These are phyloP conservation scores for Dasypolia templi DNA, from an alignment of 2,888 invertebrate genomes.

Conservation along the genomic window DNA sequence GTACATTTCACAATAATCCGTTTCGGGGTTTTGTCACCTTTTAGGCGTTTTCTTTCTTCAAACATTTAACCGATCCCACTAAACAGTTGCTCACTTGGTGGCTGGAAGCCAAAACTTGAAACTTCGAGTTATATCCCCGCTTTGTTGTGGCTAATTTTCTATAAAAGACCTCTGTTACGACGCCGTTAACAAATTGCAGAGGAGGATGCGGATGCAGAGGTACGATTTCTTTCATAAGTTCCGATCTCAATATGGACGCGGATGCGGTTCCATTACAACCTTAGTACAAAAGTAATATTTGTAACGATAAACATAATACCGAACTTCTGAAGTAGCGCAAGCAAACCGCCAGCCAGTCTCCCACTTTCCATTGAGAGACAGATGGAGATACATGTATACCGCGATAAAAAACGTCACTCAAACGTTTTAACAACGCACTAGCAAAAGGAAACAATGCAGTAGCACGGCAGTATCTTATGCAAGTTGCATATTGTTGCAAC, in stretches of 20 bases:
- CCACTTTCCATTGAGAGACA: slow-evolving; percentile 4
- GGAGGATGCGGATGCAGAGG: not conserved
- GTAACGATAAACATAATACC: not conserved
- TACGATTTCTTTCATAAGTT: not conserved
- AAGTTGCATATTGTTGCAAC: not conserved
- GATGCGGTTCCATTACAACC: not conserved
- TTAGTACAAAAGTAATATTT: not conserved
- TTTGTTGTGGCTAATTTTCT: not conserved
- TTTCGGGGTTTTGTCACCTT: not conserved
- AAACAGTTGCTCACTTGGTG: not conserved
- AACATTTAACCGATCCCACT: not conserved
- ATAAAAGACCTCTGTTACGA: not conserved
- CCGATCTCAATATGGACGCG: not conserved
- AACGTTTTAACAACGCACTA: slow-evolving; percentile 14
- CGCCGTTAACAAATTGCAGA: not conserved
- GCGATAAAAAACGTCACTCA: slow-evolving; percentile 28
- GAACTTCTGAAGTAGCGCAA: slow-evolving; percentile 5
- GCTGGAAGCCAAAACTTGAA: not conserved
- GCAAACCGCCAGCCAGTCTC: not conserved
- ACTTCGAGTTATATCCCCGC: not conserved
- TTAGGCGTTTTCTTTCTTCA: not conserved
- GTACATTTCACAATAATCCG: not conserved
- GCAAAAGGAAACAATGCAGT: not conserved
- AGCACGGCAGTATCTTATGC: too few relatives aligned
- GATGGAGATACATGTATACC: not conserved